phyloP scores from a whole-genome alignment of 1,140 invertebrate species.

The Drosophila pseudoobscura region DNA sequence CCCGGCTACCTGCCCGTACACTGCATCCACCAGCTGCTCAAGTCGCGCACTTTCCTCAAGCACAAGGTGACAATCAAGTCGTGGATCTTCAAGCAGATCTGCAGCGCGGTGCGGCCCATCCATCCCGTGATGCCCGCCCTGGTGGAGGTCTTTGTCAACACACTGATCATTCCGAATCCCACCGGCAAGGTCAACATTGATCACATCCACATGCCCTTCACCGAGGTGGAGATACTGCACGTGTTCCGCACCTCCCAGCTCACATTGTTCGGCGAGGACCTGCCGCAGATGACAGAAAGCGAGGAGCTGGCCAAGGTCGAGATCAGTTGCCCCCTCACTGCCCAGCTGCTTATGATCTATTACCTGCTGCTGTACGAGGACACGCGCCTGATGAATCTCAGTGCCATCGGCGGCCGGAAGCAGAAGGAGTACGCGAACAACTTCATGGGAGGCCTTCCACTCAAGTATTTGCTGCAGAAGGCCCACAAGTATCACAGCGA shows the following conservation, averaged over 20 bases:
- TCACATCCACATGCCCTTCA: conserved; percentile 95
- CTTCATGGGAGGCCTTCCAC: conserved; percentile 95
- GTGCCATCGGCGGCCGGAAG: conserved; percentile 89
- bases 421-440: conserved; percentile 94
- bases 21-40: conserved; percentile 97
- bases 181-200: conserved; percentile 83
- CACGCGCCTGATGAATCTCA: conserved; percentile 91
- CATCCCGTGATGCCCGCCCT: conserved; percentile 97
- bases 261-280: conserved; percentile 84
- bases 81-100: conserved; percentile 98
- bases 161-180: conserved; percentile 91
- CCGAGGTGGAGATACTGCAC: conserved; percentile 93
- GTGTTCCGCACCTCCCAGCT: conserved; percentile 92
- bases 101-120: conserved; percentile 92
- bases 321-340: conserved; percentile 89
- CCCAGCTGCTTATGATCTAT: conserved; percentile 95
- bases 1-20: conserved; percentile 97
- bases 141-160: conserved; percentile 97
- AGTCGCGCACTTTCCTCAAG: conserved; percentile 97
- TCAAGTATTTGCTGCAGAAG: conserved; percentile 96
- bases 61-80: conserved; percentile 97
- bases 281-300: conserved; percentile 74
- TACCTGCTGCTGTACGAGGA: conserved; percentile 97
- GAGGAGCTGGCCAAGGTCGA: conserved; percentile 65
- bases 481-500: conserved; percentile 95